These are phyloP conservation scores for Ptychochromis oligacanthus DNA, from an alignment of 2,113 vertebrate genomes.

Conservation along the genomic window DNA sequence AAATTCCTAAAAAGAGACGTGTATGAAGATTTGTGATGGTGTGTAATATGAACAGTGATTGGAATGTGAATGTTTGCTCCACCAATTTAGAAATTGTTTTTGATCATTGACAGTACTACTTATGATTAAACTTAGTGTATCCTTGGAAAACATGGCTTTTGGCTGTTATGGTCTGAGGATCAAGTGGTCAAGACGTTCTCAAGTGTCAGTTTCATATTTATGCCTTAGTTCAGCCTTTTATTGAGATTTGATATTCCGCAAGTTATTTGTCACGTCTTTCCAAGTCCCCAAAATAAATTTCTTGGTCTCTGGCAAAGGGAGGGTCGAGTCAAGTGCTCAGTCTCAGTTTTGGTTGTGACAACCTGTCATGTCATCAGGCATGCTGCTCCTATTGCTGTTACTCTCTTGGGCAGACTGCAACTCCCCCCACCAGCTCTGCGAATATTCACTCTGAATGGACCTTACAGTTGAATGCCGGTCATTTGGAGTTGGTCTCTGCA, in stretches of 20 bases:
- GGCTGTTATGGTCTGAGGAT: constrained; percentile 47
- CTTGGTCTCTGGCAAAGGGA: constrained; percentile 70
- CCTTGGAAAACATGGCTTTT: constrained; percentile 62
- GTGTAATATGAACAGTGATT: not conserved
- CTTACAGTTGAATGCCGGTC: constrained; percentile 39
- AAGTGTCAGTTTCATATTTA: constrained; percentile 79
- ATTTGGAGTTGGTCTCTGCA: constrained; percentile 48
- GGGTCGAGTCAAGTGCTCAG: constrained; percentile 64
- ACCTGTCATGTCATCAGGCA: constrained; percentile 75
- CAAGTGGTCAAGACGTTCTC: constrained; percentile 64
- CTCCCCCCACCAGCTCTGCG: constrained; percentile 50
- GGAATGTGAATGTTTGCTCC: not conserved
- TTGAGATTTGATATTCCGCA: constrained; percentile 82
- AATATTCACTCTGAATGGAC: constrained; percentile 60
- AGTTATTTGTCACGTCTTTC: constrained; percentile 83
- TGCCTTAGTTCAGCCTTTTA: constrained; percentile 82
- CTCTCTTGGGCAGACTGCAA: constrained; percentile 51
- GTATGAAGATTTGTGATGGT: not conserved
- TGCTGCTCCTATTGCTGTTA: constrained; percentile 67
- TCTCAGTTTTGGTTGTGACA: constrained; percentile 77
- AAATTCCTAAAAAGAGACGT: not conserved
- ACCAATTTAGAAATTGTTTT: not conserved
- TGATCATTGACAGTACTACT: constrained; percentile 27
- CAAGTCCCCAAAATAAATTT: constrained; percentile 81
- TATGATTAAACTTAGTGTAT: constrained; percentile 22